Evolutionary conservation across 2,888 invertebrate species (phyloP), one percentile per base, ranked within the genome.

Genomic region (Spatulosminthurus flaviceps): DNA sequence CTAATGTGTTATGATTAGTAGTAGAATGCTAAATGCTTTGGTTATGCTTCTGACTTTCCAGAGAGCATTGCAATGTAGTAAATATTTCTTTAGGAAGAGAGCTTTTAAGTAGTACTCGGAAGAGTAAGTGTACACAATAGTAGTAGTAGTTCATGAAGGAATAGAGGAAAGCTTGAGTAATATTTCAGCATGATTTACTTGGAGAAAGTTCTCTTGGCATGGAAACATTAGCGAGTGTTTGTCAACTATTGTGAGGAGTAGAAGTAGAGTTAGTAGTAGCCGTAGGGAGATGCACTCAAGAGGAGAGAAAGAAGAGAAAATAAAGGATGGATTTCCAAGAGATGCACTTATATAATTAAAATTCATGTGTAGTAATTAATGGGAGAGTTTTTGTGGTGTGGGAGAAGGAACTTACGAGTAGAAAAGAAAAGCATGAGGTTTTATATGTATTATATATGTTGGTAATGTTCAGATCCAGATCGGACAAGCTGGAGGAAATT

Each of bases 291-390:
- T 41, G 13, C 7, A 41, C 7, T 7, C 41, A 41, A 9, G 41
- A 41, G 13, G 41, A 2, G 19, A 19, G 51, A 2, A 19, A n/a
- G 16, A 2, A 16, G 9, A 2, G 51, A 19, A 51, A 4, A 51
- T 11, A 51, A 13, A 51, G 2, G n/a, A n/a, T n/a, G n/a, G n/a
- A n/a, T n/a, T 51, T 51, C 16, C 51, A 51, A 41, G 13, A 13
- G n/a, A 51, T 34, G 21, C 69, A 69, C 34, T 69, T 69, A 29
- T 34, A 34, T 69, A 69, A 69, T 69, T 69, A 69, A 69, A 69
- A 69, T 69, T 69, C 69, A 69, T 29, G n/a, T n/a, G n/a, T n/a
- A n/a, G 34, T 69, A 29, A 51, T 51, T 51, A 69, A 26, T 26
- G 28, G 9, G 69, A 16, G 2, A 51, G 51, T 51, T 51, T 51